Evolutionary conservation across 2,113 vertebrate genomes (phyloP).

Genomic region (Sprattus sprattus): DNA sequence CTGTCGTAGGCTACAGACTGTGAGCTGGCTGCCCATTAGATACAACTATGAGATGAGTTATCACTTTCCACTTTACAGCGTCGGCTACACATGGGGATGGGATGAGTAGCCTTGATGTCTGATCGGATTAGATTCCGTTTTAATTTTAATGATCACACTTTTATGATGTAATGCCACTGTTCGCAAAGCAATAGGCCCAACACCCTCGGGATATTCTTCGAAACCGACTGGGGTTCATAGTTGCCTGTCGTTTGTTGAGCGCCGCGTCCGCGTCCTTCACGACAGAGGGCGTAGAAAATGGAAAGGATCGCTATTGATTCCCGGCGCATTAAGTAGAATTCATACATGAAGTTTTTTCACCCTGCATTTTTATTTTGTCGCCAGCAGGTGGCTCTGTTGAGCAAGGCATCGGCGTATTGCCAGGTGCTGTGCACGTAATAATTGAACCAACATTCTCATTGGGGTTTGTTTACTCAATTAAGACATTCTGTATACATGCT

Average conservation of each 20-base stretch:
- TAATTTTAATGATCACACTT: constrained; percentile 4
- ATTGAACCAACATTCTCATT: neutral
- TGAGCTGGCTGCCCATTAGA: neutral
- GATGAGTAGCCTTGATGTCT: neutral
- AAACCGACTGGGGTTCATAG: neutral
- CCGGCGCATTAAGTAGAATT: too few relatives aligned
- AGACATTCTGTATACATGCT: neutral
- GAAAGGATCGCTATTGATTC: constrained; percentile 26
- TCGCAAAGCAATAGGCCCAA: neutral
- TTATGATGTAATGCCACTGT: neutral
- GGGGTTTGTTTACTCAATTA: neutral
- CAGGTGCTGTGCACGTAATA: neutral
- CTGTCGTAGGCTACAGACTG: neutral
- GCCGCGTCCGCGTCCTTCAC: neutral
- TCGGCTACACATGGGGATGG: neutral
- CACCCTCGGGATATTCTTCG: neutral
- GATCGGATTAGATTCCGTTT: neutral
- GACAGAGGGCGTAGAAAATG: neutral
- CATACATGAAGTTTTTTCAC: constrained; percentile 8
- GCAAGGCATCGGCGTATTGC: constrained; percentile 34
- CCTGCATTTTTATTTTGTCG: neutral
- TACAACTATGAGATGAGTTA: neutral
- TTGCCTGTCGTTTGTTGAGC: neutral
- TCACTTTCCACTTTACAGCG: neutral
- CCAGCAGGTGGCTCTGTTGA: constrained; percentile 51